A percentile compares a stretch with the other conserved stretches of the same genome.
Evolutionary conservation across 2,113 vertebrate species (phyloP).

Genomic region (Galeopterus variegatus): DNA sequence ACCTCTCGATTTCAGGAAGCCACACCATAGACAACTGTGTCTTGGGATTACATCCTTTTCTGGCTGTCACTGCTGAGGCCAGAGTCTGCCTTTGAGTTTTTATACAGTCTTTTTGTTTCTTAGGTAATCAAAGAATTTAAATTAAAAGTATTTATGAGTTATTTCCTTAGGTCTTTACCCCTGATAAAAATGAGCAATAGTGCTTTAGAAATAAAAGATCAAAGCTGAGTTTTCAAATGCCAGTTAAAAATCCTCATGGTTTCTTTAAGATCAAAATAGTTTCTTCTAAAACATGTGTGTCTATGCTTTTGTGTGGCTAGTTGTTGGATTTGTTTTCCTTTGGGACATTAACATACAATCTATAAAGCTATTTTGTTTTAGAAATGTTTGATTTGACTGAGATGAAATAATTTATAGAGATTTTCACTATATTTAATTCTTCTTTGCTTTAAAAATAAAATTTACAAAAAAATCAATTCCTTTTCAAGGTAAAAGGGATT

Average conservation of each 20-base stretch:
- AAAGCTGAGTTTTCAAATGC: neutral
- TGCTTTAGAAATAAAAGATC: neutral
- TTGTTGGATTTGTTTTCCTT: neutral
- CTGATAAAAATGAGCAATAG: neutral
- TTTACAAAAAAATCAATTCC: neutral
- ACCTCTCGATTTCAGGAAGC: neutral
- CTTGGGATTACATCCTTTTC: neutral
- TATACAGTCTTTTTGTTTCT: neutral
- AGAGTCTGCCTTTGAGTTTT: neutral
- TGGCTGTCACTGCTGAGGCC: neutral
- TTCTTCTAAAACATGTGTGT: neutral
- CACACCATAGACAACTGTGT: neutral
- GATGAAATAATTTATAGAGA: neutral
- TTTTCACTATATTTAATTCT: neutral
- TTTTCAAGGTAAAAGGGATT: neutral
- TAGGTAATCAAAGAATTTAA: neutral
- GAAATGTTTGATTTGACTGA: neutral
- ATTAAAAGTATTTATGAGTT: neutral
- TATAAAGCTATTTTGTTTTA: neutral
- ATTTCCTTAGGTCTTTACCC: neutral
- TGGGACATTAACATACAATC: neutral
- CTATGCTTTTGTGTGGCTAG: neutral
- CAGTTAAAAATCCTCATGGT: neutral
- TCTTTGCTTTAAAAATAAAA: neutral
- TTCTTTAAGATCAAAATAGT: neutral